phyloP scores from a whole-genome alignment of 2,113 vertebrate species.

The Labeo rohita region DNA sequence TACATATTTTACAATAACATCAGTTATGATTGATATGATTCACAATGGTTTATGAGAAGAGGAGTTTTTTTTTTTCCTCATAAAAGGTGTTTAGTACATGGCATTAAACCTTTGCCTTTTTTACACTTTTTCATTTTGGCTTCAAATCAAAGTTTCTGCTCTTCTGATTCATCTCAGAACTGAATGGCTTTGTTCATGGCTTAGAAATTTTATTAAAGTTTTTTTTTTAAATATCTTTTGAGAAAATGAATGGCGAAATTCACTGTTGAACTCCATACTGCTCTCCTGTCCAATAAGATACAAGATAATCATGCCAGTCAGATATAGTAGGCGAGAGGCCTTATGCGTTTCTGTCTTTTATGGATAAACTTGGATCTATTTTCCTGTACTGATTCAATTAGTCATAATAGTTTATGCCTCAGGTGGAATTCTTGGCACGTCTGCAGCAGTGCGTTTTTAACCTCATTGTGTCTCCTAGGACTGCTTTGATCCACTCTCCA shows the following conservation, averaged over 20 bases:
- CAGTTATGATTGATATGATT: background rate
- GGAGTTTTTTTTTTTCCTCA: background rate
- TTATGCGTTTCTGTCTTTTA: background rate
- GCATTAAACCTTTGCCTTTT: background rate
- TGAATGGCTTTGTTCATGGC: background rate
- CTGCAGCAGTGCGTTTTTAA: background rate
- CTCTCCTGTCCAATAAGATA: background rate
- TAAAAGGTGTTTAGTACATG: background rate
- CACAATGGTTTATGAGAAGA: background rate
- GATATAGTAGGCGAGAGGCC: background rate
- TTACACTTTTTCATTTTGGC: background rate
- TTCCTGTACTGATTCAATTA: slow-evolving; percentile 12
- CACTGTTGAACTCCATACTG: background rate
- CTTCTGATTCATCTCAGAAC: background rate
- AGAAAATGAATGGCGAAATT: background rate
- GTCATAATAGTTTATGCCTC: background rate
- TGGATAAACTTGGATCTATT: background rate
- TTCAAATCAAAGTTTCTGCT: background rate
- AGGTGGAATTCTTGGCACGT: background rate
- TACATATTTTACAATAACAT: background rate
- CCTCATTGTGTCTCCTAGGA: background rate
- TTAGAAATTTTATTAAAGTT: background rate
- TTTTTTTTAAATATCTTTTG: background rate
- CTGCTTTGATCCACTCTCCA: background rate
- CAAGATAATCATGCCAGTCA: background rate